Evolutionary conservation across 2,888 invertebrate species (phyloP).

Genomic region (Phengaris arion): DNA sequence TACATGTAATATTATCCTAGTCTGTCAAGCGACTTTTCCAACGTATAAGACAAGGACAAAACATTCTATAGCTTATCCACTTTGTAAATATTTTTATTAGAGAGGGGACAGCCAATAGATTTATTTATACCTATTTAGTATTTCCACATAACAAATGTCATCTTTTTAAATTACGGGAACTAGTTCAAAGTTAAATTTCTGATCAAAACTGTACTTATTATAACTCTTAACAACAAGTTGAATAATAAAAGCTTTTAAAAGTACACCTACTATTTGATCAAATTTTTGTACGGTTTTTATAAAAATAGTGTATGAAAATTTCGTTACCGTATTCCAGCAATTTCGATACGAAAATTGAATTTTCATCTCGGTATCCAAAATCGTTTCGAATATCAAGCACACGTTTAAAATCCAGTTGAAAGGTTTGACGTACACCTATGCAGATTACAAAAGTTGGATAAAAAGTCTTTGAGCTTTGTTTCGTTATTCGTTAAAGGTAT

Average conservation of each 20-base stretch:
- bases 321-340: conserved; percentile 7
- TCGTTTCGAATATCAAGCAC: conserved; percentile 6
- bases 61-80: too few species aligned
- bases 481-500: background rate
- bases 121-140: too few species aligned
- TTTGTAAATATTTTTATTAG: too few species aligned
- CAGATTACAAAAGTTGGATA: conserved; percentile 8
- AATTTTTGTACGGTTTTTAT: background rate
- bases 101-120: too few species aligned
- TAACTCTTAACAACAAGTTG: too few species aligned
- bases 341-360: conserved; percentile 19
- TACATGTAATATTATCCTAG: too few species aligned
- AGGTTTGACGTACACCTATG: conserved; percentile 6
- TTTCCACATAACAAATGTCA: too few species aligned
- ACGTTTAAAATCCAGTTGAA: conserved; percentile 19
- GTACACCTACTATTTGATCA: background rate
- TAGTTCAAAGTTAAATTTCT: too few species aligned
- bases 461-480: conserved; percentile 1
- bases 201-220: too few species aligned
- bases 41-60: too few species aligned
- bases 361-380: background rate
- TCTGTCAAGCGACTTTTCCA: too few species aligned
- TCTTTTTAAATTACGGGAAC: too few species aligned
- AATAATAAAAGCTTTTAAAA: background rate
- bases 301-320: conserved; percentile 8